Conservation (phyloP, 2,888 invertebrate genomes). For the Carcina quercana region DNA sequence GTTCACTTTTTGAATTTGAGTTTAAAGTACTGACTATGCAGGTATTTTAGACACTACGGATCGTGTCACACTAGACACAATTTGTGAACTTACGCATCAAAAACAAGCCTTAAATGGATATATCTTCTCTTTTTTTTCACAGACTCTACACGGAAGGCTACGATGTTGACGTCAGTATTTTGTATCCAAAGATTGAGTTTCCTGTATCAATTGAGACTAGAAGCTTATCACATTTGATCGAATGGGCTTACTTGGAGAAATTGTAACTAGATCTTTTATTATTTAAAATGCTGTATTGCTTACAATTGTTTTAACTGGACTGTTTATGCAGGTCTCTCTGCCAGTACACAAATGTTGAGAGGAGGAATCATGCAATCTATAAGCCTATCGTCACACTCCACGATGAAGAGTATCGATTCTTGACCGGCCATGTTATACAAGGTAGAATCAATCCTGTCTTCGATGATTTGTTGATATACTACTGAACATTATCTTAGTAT, state of each 20-base stretch:
- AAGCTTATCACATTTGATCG: constrained; percentile 83
- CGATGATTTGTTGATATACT: too few relatives aligned
- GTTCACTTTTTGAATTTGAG: too few relatives aligned
- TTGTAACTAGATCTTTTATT: constrained; percentile 63
- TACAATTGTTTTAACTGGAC: too few relatives aligned
- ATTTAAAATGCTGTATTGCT: too few relatives aligned
- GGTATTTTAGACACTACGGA: too few relatives aligned
- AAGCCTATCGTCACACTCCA: constrained; percentile 4
- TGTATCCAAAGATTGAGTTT: constrained; percentile 83
- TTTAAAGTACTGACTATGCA: too few relatives aligned
- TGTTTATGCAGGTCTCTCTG: constrained; percentile 13
- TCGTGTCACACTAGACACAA: too few relatives aligned
- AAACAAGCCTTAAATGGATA: too few relatives aligned
- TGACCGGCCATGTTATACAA: constrained; percentile 81
- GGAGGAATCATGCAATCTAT: constrained; percentile 6
- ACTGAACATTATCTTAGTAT: too few relatives aligned
- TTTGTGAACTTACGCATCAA: too few relatives aligned
- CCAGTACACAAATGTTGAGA: constrained; percentile 3
- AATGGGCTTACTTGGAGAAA: constrained; percentile 85
- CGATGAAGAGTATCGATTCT: constrained; percentile 66
- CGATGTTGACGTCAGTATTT: constrained; percentile 77
- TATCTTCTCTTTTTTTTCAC: too few relatives aligned
- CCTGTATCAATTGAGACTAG: constrained; percentile 91
- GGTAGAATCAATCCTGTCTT: constrained; percentile 1
- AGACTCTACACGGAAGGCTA: constrained; percentile 85